Evolutionary conservation across 2,888 invertebrate genomes (phyloP).

Genomic region (Trypoxylon attenuatum): DNA sequence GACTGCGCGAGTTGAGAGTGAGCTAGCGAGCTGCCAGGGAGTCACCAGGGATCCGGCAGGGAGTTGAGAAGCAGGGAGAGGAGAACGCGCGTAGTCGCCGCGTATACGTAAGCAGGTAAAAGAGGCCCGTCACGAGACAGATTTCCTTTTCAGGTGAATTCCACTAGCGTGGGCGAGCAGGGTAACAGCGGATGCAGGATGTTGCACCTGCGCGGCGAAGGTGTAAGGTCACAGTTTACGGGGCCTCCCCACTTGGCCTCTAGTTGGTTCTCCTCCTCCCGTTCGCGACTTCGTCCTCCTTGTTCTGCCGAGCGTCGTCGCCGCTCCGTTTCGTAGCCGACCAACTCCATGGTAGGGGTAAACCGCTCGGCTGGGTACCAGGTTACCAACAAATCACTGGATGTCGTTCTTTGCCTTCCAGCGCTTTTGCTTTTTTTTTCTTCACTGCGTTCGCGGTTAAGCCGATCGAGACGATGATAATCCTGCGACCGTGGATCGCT

Average conservation of each 20-base stretch:
- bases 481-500: too few species aligned
- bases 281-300: conserved; percentile 8
- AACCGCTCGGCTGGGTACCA: conserved; percentile 54
- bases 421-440: background rate
- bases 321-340: conserved; percentile 13
- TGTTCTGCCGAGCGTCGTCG: background rate
- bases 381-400: conserved; percentile 54
- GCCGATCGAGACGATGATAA: too few species aligned
- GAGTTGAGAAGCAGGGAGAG: background rate
- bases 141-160: conserved; percentile 72
- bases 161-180: conserved; percentile 67
- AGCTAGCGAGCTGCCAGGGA: background rate
- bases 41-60: background rate
- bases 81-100: background rate
- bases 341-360: conserved; percentile 51
- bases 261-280: conserved; percentile 12
- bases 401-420: conserved; percentile 20
- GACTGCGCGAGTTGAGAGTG: conserved; percentile 8
- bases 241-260: conserved; percentile 13
- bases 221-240: conserved; percentile 54
- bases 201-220: conserved; percentile 41
- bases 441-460: background rate
- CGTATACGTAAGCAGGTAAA: conserved; percentile 32
- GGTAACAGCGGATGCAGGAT: conserved; percentile 56
- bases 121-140: conserved; percentile 47